Conservation (phyloP, 2,113 vertebrate species). For the Rissa tridactyla region DNA sequence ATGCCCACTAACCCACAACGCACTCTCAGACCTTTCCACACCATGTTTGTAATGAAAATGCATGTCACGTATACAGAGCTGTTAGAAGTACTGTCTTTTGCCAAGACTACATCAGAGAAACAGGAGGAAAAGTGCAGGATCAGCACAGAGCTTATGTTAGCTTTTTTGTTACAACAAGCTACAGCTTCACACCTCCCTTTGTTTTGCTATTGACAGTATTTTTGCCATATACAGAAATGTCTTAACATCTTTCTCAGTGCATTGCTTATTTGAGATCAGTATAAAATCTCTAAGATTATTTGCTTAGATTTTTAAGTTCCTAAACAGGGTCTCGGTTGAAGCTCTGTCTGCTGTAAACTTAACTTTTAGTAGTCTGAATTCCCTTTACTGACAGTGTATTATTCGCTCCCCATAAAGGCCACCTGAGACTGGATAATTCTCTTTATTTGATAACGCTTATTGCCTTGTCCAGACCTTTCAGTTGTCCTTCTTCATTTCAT, state of each 20-base stretch:
- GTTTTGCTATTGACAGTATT: not conserved
- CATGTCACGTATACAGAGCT: not conserved
- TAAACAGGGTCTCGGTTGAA: not conserved
- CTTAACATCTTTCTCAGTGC: not conserved
- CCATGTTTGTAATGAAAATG: not conserved
- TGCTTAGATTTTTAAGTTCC: not conserved
- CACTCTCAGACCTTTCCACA: not conserved
- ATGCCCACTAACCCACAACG: not conserved
- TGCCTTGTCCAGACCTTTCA: not conserved
- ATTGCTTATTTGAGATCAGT: not conserved
- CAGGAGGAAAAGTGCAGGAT: not conserved
- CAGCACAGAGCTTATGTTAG: not conserved
- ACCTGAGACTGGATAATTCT: not conserved
- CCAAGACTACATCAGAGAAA: not conserved
- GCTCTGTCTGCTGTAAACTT: not conserved
- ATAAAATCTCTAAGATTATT: not conserved
- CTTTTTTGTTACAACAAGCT: not conserved
- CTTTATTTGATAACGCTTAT: not conserved
- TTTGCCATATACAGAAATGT: constrained; percentile 43
- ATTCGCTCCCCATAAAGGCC: not conserved
- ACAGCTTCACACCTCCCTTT: constrained; percentile 13
- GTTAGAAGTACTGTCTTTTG: not conserved
- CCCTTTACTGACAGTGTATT: not conserved
- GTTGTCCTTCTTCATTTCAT: not conserved
- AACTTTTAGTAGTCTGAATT: not conserved